These are phyloP conservation scores for Poeciliopsis occidentalis DNA, from an alignment of 2,113 vertebrate genomes.

Conservation along the genomic window DNA sequence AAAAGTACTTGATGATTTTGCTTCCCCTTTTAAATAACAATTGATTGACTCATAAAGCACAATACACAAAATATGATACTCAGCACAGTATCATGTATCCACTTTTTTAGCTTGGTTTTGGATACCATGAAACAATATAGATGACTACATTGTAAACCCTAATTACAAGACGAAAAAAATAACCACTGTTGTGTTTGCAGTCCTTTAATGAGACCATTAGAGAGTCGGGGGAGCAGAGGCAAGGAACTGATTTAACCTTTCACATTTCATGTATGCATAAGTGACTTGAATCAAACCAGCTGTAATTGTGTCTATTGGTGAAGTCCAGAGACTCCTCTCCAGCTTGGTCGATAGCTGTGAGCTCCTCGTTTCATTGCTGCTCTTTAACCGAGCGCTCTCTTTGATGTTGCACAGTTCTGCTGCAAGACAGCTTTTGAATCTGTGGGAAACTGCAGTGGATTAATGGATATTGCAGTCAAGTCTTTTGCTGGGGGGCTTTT, in stretches of 20 bases:
- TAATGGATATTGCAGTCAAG: slow-evolving; percentile 68
- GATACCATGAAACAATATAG: neutral
- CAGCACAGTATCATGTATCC: neutral
- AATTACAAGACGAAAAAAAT: neutral
- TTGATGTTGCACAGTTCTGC: slow-evolving; percentile 67
- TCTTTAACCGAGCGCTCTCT: slow-evolving; percentile 59
- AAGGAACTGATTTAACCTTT: slow-evolving; percentile 21
- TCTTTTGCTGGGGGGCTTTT: slow-evolving; percentile 65
- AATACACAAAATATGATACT: too few relatives aligned
- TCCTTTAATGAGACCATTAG: slow-evolving; percentile 11
- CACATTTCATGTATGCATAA: slow-evolving; percentile 21
- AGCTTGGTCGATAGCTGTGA: slow-evolving; percentile 45
- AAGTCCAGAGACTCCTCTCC: slow-evolving; percentile 51
- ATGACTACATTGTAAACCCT: neutral
- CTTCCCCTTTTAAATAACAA: too few relatives aligned
- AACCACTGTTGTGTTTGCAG: neutral
- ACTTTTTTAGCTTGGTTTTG: neutral
- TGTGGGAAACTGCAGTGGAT: slow-evolving; percentile 68
- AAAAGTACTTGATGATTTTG: too few relatives aligned
- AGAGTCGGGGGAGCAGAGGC: neutral
- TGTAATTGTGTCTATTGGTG: slow-evolving; percentile 55
- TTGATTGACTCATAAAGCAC: too few relatives aligned
- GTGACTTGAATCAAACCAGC: slow-evolving; percentile 44
- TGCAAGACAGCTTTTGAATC: slow-evolving; percentile 72
- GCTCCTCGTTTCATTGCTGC: slow-evolving; percentile 55